A percentile compares a stretch with the other conserved stretches of the same genome.
phyloP scores from a whole-genome alignment of 2,797 vertebrate genomes.

The Hemibagrus guttatus region DNA sequence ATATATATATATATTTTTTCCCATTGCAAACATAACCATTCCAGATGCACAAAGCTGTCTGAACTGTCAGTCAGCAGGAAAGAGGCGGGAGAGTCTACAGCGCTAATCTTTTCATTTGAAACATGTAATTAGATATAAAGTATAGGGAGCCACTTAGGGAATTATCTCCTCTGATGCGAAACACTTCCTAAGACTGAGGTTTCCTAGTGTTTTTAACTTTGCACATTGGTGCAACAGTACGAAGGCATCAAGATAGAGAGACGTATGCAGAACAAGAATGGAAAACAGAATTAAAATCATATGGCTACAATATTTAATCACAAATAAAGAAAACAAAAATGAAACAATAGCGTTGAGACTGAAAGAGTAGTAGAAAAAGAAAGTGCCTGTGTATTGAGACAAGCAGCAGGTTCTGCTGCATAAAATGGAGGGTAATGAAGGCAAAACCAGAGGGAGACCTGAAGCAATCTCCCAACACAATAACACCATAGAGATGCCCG shows the following conservation, averaged over 20 bases:
- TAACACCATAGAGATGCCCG: slow-evolving; percentile 58
- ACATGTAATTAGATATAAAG: slow-evolving; percentile 2
- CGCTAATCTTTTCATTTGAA: slow-evolving; percentile 2
- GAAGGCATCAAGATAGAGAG: neutral
- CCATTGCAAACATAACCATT: neutral
- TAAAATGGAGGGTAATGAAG: slow-evolving; percentile 44
- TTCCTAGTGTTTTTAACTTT: neutral
- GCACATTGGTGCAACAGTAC: neutral
- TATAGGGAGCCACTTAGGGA: neutral
- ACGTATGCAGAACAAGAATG: neutral
- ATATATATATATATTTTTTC: no score
- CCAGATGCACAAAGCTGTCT: neutral
- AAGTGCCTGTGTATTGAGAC: slow-evolving; percentile 26
- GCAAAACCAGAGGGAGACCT: slow-evolving; percentile 42
- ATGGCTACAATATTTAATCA: neutral
- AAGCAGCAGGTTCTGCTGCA: slow-evolving; percentile 21
- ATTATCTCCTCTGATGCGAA: neutral
- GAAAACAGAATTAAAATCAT: neutral
- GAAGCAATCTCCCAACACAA: slow-evolving; percentile 51
- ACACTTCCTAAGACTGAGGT: neutral
- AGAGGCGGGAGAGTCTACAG: neutral
- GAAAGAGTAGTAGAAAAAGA: slow-evolving; percentile 34
- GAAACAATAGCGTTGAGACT: slow-evolving; percentile 1
- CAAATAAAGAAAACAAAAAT: neutral
- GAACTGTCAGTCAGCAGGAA: neutral